Base-by-base conservation (phyloP, 2,797 vertebrate species). In the Chanos chanos region DNA sequence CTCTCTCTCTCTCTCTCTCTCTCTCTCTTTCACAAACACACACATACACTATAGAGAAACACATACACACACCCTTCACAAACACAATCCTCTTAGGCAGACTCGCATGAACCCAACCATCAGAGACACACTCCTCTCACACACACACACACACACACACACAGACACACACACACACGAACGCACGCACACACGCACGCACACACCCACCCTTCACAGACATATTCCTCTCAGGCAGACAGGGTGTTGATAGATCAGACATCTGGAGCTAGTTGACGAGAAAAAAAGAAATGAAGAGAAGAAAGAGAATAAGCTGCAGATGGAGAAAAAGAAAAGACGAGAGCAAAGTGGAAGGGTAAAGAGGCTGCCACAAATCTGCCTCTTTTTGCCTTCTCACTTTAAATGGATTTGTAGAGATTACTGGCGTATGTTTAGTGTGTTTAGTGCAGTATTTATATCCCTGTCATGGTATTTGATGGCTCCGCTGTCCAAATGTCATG, bases 171-270 rank as follows among this genome's bases (percentile, higher is more conserved):
- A 7, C 16, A 31, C 25, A 34, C 28, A 40, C 47, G 22, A 18
- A 40, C 31, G 41, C 8, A 45, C 13, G 27, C 22, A 24, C 63
- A 65, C 37, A 41, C 61, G 10, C 33, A 33, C 54, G 31, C 58
- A 48, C 54, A 59, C 61, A 61, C 51, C n/a, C n/a, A n/a, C n/a
- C n/a, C n/a, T n/a, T n/a, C n/a, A n/a, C n/a, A n/a, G n/a, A n/a
- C n/a, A n/a, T n/a, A 47, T 64, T 71, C 41, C 75, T 86, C 77
- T 79, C 83, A 86, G 80, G 78, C 86, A 81, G 85, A 86, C 76
- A 82, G 87, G 83, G 87, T 88, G 88, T 88, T 90, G 85, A 89
- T 89, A 86, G 88, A 88, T 86, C 85, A 86, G 87, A 86, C 87
- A 90, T 89, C 85, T 90, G 87, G 83, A 87, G 75, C 85, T 81